These are phyloP conservation scores for Harpalus rufipes DNA, from an alignment of 2,888 invertebrate species.

Conservation along the genomic window DNA sequence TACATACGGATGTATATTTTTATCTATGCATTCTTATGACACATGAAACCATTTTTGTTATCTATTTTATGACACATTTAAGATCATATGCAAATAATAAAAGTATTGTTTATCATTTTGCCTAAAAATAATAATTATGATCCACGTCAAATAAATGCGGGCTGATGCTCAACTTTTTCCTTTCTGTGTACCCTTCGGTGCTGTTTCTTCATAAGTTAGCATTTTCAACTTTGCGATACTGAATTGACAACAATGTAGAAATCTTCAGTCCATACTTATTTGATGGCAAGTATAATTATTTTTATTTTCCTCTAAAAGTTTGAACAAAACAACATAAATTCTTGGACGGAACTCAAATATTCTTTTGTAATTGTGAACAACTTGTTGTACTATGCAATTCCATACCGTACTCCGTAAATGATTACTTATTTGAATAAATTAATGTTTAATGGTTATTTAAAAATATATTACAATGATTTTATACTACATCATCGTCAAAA, in stretches of 20 bases:
- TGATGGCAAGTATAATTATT: too few species aligned
- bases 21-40: conserved; percentile 9
- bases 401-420: too few species aligned
- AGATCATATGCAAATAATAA: background rate
- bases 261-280: too few species aligned
- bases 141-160: too few species aligned
- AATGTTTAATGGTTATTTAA: background rate
- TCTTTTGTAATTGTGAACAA: background rate
- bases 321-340: conserved; percentile 12
- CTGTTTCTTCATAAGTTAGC: too few species aligned
- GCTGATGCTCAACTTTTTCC: too few species aligned
- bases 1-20: conserved; percentile 2
- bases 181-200: too few species aligned
- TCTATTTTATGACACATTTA: background rate
- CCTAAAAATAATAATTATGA: conserved; percentile 20
- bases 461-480: too few species aligned
- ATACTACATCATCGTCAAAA: too few species aligned
- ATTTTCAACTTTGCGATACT: too few species aligned
- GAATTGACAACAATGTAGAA: too few species aligned
- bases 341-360: conserved; percentile 7
- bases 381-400: too few species aligned
- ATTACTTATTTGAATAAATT: background rate
- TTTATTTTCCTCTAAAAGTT: background rate
- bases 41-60: background rate
- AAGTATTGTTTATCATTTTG: background rate